Conservation (phyloP, 2,113 vertebrate genomes). For the Romanogobio albipinnatus region DNA sequence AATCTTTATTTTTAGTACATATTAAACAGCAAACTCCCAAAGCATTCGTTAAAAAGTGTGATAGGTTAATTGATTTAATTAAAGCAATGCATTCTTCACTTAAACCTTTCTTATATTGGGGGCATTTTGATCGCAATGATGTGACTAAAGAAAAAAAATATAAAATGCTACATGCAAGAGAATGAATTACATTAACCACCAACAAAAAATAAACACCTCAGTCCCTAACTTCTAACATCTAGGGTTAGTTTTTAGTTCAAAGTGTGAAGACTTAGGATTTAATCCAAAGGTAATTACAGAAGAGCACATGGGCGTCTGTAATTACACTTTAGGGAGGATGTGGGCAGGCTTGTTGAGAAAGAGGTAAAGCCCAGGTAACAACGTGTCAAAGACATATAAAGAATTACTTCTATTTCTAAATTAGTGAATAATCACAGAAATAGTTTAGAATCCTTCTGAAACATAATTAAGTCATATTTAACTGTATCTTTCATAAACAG, state of each 20-base stretch:
- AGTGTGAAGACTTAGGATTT: slow-evolving; percentile 11
- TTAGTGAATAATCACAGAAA: background rate
- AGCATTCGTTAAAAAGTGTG: background rate
- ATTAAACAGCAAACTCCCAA: background rate
- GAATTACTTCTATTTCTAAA: background rate
- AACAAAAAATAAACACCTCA: background rate
- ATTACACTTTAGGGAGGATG: background rate
- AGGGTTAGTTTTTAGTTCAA: slow-evolving; percentile 14
- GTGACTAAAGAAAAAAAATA: background rate
- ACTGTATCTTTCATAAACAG: background rate
- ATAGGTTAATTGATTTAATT: background rate
- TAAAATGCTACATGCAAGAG: background rate
- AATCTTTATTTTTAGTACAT: background rate
- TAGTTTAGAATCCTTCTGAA: background rate
- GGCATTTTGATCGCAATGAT: background rate
- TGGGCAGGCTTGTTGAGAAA: background rate
- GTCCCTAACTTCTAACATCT: background rate
- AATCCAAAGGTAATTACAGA: slow-evolving; percentile 34
- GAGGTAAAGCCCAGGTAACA: background rate
- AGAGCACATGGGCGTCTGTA: slow-evolving; percentile 7
- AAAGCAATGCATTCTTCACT: background rate
- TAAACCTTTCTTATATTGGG: background rate
- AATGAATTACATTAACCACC: background rate
- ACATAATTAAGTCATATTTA: background rate
- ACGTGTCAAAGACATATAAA: background rate